Evolutionary conservation across 2,113 vertebrate species (phyloP).

Genomic region (Carassius auratus): DNA sequence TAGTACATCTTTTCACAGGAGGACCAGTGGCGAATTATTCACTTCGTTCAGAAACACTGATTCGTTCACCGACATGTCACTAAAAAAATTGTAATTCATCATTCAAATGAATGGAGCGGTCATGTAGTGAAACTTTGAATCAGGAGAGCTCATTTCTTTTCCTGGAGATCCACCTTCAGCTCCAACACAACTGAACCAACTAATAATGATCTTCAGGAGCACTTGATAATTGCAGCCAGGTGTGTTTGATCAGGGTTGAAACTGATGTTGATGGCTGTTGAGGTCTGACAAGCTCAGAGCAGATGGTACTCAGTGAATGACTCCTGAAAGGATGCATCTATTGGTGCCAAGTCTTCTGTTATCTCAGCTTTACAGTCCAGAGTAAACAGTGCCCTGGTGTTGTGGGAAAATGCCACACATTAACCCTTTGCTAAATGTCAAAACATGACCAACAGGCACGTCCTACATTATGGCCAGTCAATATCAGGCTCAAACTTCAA

Average conservation of each 20-base stretch:
- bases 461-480: neutral
- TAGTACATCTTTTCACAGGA: too few relatives aligned
- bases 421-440: constrained; percentile 2
- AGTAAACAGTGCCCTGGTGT: neutral
- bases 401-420: neutral
- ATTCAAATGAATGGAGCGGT: neutral
- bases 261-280: neutral
- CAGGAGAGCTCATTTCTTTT: neutral
- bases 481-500: neutral
- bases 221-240: neutral
- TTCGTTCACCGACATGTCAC: too few relatives aligned
- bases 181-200: neutral
- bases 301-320: constrained; percentile 14
- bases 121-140: neutral
- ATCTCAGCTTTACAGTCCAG: constrained; percentile 1
- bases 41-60: too few relatives aligned
- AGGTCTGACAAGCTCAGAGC: constrained; percentile 4
- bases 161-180: neutral
- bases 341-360: constrained; percentile 18
- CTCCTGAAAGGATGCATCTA: neutral
- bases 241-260: neutral
- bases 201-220: neutral
- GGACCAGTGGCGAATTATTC: too few relatives aligned
- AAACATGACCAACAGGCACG: neutral
- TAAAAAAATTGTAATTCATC: too few relatives aligned